Percentiles rank a stretch among this genome's conserved stretches.
Conservation (phyloP, 35 echinoderm and acorn worm species). For the Ophiothrix spiculata region DNA sequence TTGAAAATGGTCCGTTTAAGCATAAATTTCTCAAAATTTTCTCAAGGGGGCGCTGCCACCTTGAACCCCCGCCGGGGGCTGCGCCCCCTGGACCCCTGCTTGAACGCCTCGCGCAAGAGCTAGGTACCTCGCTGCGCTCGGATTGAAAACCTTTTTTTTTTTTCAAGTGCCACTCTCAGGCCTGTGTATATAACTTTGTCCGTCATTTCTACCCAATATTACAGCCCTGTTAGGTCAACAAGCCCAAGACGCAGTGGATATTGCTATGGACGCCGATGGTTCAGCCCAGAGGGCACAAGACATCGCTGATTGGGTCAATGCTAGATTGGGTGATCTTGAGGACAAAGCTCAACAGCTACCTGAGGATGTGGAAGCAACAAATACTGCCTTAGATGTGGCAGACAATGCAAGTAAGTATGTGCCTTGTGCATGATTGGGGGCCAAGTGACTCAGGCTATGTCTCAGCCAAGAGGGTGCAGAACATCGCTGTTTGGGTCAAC, state of each 20-base stretch:
- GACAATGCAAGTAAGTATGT: slow-evolving; percentile 34
- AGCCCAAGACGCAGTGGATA: slow-evolving; percentile 58
- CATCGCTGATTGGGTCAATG: slow-evolving; percentile 13
- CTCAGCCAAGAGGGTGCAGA: slow-evolving; percentile 14
- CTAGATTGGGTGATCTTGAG: slow-evolving; percentile 14
- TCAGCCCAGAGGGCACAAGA: slow-evolving; percentile 27
- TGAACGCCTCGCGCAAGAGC: too few species aligned
- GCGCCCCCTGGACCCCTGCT: too few species aligned
- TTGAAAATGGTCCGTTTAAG: too few species aligned
- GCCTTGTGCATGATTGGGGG: too few species aligned
- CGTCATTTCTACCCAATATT: background rate
- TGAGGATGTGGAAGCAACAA: slow-evolving; percentile 30
- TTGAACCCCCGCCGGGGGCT: too few species aligned
- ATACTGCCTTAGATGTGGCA: slow-evolving; percentile 15
- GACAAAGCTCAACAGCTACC: slow-evolving; percentile 19
- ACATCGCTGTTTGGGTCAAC: slow-evolving; percentile 5
- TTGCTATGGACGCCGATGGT: slow-evolving; percentile 64
- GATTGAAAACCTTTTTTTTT: too few species aligned
- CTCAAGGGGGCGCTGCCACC: too few species aligned
- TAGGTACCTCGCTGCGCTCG: too few species aligned
- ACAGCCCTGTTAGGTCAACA: slow-evolving; percentile 56
- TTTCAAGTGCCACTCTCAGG: too few species aligned
- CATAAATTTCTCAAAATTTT: too few species aligned
- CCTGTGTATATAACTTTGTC: background rate
- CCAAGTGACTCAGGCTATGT: background rate